Percentiles rank a stretch among this genome's conserved stretches.
Conservation (phyloP, 2,888 invertebrate species). For the Saturnia japonica region DNA sequence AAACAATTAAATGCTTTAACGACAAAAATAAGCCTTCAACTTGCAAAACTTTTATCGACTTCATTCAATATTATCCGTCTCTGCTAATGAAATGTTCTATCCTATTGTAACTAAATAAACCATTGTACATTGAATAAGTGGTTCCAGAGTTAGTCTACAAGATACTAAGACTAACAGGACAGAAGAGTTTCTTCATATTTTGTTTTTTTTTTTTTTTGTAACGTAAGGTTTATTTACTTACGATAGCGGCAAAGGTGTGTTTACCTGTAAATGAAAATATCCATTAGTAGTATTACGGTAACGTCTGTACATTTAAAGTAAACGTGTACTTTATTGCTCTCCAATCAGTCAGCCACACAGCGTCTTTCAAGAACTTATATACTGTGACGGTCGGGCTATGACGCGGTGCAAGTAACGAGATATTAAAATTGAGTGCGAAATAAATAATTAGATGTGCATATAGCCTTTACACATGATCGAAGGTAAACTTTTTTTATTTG, state of each 20-base stretch:
- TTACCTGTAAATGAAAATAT: constrained; percentile 22
- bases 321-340: constrained; percentile 32
- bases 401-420: constrained; percentile 36
- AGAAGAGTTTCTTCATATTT: background rate
- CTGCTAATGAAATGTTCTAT: no score
- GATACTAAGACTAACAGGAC: no score
- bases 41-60: no score
- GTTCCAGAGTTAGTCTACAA: no score
- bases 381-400: constrained; percentile 26
- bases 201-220: background rate
- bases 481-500: no score
- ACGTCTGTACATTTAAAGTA: constrained; percentile 2
- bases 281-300: constrained; percentile 20
- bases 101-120: no score
- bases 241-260: background rate
- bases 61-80: no score
- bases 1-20: no score
- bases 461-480: no score
- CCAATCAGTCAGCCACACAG: constrained; percentile 50
- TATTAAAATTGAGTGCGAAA: background rate
- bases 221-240: background rate
- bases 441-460: background rate
- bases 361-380: constrained; percentile 50
- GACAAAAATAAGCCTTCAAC: no score
- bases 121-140: no score